Conservation (phyloP, 35 echinoderm and acorn worm genomes). For the Eucidaris tribuloides region DNA sequence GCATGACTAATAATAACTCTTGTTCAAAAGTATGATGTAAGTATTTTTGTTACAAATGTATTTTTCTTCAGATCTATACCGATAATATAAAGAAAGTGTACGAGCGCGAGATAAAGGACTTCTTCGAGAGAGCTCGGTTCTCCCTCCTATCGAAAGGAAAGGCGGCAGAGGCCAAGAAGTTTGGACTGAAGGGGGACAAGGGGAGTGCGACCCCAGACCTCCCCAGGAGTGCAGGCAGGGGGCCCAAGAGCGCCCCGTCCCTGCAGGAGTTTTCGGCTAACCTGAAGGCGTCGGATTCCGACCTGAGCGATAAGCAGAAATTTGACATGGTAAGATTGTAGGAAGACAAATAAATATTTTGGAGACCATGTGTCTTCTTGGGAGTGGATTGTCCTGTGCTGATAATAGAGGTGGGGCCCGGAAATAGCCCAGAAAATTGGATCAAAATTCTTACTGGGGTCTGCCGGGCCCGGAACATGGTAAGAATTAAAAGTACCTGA, state of each 20-base stretch:
- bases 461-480: no score
- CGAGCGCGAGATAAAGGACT: constrained; percentile 79
- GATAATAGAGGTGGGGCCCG: neutral
- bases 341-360: neutral
- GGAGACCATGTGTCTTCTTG: neutral
- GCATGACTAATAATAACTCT: no score
- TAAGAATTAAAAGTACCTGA: no score
- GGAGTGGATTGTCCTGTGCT: neutral
- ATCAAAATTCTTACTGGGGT: neutral
- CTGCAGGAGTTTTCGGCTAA: constrained; percentile 34
- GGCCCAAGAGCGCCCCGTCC: neutral
- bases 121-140: constrained; percentile 79
- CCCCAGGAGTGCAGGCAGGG: constrained; percentile 27
- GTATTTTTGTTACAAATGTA: no score
- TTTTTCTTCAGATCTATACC: constrained; percentile 74
- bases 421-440: neutral
- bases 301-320: constrained; percentile 78
- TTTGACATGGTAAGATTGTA: constrained; percentile 86
- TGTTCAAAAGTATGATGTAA: no score
- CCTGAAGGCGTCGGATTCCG: constrained; percentile 63
- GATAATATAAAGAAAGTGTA: constrained; percentile 76
- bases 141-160: constrained; percentile 47
- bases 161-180: constrained; percentile 65
- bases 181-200: constrained; percentile 55
- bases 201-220: constrained; percentile 66